Evolutionary conservation across 1,140 invertebrate genomes (phyloP), one percentile per base, ranked within the genome.

Genomic region (Aphaenogaster rudis): DNA sequence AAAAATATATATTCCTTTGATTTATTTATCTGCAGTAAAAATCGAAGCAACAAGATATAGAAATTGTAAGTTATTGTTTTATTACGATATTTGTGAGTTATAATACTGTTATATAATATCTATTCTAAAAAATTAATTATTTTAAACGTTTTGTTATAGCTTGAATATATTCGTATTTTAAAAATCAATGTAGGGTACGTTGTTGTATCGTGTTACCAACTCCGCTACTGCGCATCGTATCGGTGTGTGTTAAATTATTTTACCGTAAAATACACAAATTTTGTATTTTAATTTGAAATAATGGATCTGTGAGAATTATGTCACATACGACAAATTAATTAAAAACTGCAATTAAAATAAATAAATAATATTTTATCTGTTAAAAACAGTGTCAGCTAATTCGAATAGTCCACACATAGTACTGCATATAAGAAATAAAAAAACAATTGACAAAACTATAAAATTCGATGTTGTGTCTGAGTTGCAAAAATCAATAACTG

Each of bases 211-310:
- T 42, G 6, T 39, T 66, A 39, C 0, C 3, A n/a, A 42, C n/a
- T 39, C 63, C 8, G 33, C 15, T 39, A 17, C 17, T 54, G 17
- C 4, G 64, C 36, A 42, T 66, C 64, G 9, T 66, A 36, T 66
- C 17, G 17, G 8, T 39, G 3, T 3, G 8, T 66, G 63, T 66
- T n/a, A 66, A 66, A 66, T 42, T 66, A 66, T 66, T 66, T 66
- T 5, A 42, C 17, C 3, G 9, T 39, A 7, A 42, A 42, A 66
- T 66, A 66, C 17, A 42, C 8, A 7, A 67, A 67, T 42, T 66
- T 45, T 67, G 39, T 45, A 45, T 45, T 67, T 67, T 67, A 67
- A 67, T 67, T 67, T 45, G 39, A 21, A 42, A n/a, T 42, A 67
- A 67, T 45, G n/a, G n/a, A 67, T 66, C 64, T 39, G 36, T 45